Base-by-base conservation (phyloP, 2,888 invertebrate genomes). In the Leucoptera coffeella region DNA sequence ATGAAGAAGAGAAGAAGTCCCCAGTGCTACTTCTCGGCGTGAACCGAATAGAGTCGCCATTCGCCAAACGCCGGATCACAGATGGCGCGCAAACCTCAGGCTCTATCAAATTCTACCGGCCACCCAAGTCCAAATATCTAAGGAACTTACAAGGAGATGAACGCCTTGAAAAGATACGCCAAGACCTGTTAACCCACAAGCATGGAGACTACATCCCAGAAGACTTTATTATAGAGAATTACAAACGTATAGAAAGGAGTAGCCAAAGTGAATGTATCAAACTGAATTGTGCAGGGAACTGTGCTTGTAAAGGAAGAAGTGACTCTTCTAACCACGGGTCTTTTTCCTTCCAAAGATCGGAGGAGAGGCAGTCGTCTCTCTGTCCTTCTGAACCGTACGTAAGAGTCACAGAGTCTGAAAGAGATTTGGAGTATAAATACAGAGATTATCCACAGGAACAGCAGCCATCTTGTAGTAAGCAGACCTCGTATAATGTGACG, bases 21-120 rank as follows among this genome's bases (percentile, higher is more conserved):
- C 67, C 72, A 7, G 78, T 78, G 26, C 64, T 78, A 31, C 73
- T 78, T 26, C 50, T 78, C 45, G 77, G 77, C 32, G 77, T 78
- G 32, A 77, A 74, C 50, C 77, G 75, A 47, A 74, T 59, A 39
- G 54, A 60, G 4, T 69, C 69, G 1, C 67, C 71, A 2, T 57
- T 60, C 32, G 48, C 59, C 12, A 47, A 69, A 32, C 45, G 71
- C 39, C 50, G 67, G 33, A 58, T 67, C 4, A 49, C 50, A 11
- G 59, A 67, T 30, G 29, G 30, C 28, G 50, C 58, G 3, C 51
- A 59, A 32, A 38, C 52, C 4, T 54, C 64, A 3, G 60, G 65
- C 2, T 65, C 67, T 2, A 56, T 65, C n/a, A 38, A 59, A 28
- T 67, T 65, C 37, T 65, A 64, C 32, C 46, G 65, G 34, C 64